phyloP scores from a whole-genome alignment of 2,113 vertebrate species.

The Pelecanus crispus region DNA sequence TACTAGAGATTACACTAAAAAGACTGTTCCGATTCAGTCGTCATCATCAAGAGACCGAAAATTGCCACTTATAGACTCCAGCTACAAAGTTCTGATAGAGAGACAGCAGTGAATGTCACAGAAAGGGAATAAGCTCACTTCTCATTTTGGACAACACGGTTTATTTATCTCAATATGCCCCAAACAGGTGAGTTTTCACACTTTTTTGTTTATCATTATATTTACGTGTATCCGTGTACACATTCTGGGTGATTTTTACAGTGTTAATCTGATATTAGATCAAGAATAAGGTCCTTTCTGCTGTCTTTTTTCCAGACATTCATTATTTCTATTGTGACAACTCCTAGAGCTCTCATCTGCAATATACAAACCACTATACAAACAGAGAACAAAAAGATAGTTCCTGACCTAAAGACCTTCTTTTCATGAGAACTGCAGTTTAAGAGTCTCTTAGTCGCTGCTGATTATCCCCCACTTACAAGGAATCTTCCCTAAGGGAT shows the following conservation, averaged over 20 bases:
- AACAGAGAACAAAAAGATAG: background rate
- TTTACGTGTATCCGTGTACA: background rate
- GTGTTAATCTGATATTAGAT: background rate
- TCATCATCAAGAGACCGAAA: background rate
- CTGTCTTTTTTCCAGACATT: background rate
- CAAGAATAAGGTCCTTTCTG: background rate
- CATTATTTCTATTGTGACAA: background rate
- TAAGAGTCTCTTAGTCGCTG: background rate
- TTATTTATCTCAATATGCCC: background rate
- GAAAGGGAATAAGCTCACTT: background rate
- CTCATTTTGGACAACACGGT: background rate
- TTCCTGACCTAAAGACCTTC: background rate
- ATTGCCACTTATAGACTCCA: background rate
- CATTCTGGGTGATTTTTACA: background rate
- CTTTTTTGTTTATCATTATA: background rate
- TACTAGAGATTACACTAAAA: background rate
- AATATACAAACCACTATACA: background rate
- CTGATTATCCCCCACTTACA: background rate
- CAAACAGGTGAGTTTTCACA: background rate
- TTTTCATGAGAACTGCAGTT: background rate
- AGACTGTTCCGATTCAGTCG: rapidly evolving
- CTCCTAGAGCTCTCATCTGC: background rate
- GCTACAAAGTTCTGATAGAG: background rate
- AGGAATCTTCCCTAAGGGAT: background rate
- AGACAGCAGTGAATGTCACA: background rate